Evolutionary conservation across 2,797 vertebrate genomes (phyloP).

Genomic region (Anomalospiza imberbis): DNA sequence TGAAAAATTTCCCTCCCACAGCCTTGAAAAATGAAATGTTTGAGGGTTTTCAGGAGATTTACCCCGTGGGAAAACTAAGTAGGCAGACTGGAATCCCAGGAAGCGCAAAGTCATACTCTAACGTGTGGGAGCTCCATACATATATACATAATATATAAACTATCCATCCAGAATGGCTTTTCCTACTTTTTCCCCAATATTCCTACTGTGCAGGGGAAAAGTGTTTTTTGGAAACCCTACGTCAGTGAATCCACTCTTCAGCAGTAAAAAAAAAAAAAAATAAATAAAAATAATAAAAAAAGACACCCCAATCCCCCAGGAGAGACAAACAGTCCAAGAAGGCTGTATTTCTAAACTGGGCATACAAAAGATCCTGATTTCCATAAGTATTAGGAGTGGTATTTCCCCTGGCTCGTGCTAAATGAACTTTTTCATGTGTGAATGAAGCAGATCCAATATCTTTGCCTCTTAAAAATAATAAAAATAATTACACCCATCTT

Average conservation of each 20-base stretch:
- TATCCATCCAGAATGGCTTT: neutral
- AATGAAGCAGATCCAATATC: neutral
- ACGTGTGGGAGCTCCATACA: neutral
- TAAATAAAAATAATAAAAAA: neutral
- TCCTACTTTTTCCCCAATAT: neutral
- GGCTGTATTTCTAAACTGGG: neutral
- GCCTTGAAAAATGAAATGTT: neutral
- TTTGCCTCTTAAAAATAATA: slow-evolving; percentile 10
- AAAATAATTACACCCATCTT: slow-evolving; percentile 20
- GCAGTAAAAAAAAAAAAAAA: neutral
- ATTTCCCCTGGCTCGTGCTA: neutral
- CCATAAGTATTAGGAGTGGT: neutral
- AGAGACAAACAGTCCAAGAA: neutral
- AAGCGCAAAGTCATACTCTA: neutral
- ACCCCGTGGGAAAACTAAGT: neutral
- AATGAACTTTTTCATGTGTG: neutral
- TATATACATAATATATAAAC: neutral
- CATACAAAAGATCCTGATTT: neutral
- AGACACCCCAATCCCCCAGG: neutral
- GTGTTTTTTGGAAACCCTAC: neutral
- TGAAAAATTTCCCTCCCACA: neutral
- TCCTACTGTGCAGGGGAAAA: neutral
- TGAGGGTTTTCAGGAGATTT: neutral
- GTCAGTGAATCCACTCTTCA: neutral
- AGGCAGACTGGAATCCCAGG: neutral